A percentile compares a stretch with the other conserved stretches of the same genome.
phyloP scores from a whole-genome alignment of 2,113 vertebrate species.

The Daboia siamensis region DNA sequence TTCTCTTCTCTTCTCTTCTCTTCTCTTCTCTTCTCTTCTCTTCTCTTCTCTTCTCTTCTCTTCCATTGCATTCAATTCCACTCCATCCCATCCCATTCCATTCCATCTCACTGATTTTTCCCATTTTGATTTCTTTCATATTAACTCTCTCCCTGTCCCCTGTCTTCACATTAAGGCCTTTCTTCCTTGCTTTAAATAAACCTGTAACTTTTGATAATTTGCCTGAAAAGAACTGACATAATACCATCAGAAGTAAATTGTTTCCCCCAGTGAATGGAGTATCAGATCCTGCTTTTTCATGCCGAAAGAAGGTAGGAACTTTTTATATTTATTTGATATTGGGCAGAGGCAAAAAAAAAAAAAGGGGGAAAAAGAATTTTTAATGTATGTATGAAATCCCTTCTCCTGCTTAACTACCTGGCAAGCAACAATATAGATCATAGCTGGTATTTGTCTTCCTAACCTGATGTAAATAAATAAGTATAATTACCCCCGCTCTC shows the following conservation, averaged over 20 bases:
- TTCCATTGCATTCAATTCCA: no score
- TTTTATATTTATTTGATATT: background rate
- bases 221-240: background rate
- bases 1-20: no score
- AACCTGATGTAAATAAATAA: background rate
- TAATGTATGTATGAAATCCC: background rate
- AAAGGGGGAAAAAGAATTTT: background rate
- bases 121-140: background rate
- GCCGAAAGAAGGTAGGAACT: background rate
- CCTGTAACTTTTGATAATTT: background rate
- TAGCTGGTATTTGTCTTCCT: background rate
- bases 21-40: no score
- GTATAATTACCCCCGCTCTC: constrained; percentile 9
- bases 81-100: no score
- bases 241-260: background rate
- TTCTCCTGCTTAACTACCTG: constrained; percentile 2
- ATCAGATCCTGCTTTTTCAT: background rate
- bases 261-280: background rate
- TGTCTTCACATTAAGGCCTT: background rate
- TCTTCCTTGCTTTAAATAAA: background rate
- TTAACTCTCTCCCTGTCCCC: background rate
- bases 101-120: background rate
- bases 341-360: background rate
- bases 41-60: no score
- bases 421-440: background rate